A percentile compares a stretch with the other conserved stretches of the same genome.
These are phyloP conservation scores for Podilymbus podiceps DNA, from an alignment of 2,113 vertebrate species.

Conservation along the genomic window DNA sequence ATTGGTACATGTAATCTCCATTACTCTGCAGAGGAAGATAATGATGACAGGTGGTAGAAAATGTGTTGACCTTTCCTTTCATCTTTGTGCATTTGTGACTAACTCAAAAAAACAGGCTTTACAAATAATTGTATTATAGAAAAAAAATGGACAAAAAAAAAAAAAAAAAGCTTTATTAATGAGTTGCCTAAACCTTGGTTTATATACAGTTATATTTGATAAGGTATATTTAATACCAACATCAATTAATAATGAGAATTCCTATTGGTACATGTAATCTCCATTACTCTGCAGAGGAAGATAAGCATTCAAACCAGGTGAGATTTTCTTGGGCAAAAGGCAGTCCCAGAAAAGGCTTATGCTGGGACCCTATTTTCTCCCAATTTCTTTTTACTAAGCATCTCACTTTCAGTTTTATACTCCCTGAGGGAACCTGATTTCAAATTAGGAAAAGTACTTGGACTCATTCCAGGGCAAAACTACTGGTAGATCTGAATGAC, in stretches of 20 bases:
- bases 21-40: background rate
- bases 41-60: constrained; percentile 55
- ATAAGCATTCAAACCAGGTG: background rate
- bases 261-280: background rate
- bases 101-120: constrained; percentile 20
- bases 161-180: background rate
- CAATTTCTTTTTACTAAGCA: background rate
- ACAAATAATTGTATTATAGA: constrained; percentile 31
- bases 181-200: background rate
- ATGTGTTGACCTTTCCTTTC: constrained; percentile 59
- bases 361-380: background rate
- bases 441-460: background rate
- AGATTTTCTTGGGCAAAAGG: background rate
- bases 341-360: background rate
- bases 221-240: background rate
- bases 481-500: background rate
- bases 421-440: background rate
- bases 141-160: no score
- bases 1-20: background rate
- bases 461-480: background rate
- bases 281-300: background rate
- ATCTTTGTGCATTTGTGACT: constrained; percentile 36
- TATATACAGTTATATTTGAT: background rate
- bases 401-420: background rate
- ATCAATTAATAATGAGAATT: background rate